Conservation (phyloP, 2,888 invertebrate genomes). For the Rhogogaster chlorosoma region DNA sequence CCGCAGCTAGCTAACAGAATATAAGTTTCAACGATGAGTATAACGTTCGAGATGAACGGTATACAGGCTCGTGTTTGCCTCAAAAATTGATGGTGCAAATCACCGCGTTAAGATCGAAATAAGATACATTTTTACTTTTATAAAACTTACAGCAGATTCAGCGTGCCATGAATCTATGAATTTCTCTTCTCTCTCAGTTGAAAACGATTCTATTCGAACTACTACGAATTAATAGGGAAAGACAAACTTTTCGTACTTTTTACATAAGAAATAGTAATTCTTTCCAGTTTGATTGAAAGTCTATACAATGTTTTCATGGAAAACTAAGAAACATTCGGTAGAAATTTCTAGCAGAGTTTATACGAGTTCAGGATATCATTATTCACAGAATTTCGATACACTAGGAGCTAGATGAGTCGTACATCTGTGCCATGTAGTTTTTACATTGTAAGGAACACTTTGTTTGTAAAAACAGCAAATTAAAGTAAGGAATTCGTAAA, state of each 20-base stretch:
- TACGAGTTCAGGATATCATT: background rate
- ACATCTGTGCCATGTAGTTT: background rate
- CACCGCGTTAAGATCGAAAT: background rate
- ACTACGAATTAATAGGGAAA: background rate
- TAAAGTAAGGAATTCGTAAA: background rate
- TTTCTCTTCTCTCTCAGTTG: background rate
- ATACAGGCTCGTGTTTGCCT: background rate
- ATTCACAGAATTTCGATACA: background rate
- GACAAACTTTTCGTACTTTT: background rate
- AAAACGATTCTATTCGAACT: too few relatives aligned
- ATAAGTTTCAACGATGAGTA: background rate
- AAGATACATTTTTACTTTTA: background rate
- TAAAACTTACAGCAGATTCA: background rate
- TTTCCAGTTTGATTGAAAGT: too few relatives aligned
- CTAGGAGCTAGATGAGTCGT: background rate
- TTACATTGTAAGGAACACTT: background rate
- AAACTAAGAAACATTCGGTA: too few relatives aligned
- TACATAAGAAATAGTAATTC: background rate
- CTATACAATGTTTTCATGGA: too few relatives aligned
- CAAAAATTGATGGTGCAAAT: background rate
- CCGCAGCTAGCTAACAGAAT: background rate
- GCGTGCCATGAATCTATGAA: background rate
- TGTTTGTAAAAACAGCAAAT: background rate
- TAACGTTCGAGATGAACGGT: background rate
- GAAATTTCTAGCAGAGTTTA: background rate